Base-by-base conservation (phyloP, 2,888 invertebrate genomes). In the Erebia aethiops region DNA sequence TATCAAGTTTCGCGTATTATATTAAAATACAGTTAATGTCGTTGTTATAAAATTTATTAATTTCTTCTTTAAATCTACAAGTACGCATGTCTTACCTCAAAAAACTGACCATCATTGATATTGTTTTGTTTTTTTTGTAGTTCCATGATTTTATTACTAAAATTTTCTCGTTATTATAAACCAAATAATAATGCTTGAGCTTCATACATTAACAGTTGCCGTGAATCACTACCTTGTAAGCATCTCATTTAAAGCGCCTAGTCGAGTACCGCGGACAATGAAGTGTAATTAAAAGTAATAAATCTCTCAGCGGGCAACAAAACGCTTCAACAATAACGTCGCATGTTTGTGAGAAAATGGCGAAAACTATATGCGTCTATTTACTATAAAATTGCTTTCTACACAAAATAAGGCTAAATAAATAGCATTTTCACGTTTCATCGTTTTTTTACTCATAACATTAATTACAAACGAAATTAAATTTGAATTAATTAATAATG, bases 211-310 rank as follows among this genome's bases (percentile, higher is more conserved):
- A 61, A 61, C 18, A 14, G 49, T 13, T 49, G 21, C 49, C 46
- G 16, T 88, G 87, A 90, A 90, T 88, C 87, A 90, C 83, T 81
- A 81, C 74, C 81, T 80, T 82, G 82, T 85, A 82, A 87, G 87
- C 84, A 87, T 89, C 87, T 90, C 89, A 91, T 90, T 90, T 88
- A 75, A 71, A 65, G 71, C 73, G 83, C 73, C 82, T 82, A 84
- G 90, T 88, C 84, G 87, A 74, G 67, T 64, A 51, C 64, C 61
- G 85, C 87, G 88, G 87, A 92, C 91, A 92, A 92, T 91, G 91
- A 89, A 89, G 89, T 90, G 91, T 93, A 93, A 93, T 93, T 92
- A 93, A 92, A 92, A 92, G 92, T 92, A 91, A 92, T 92, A 93
- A 93, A 93, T 93, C 92, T 93, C 92, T 77, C 91, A 82, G 89